Conservation (phyloP, 2,113 vertebrate genomes). For the Oreochromis aureus region DNA sequence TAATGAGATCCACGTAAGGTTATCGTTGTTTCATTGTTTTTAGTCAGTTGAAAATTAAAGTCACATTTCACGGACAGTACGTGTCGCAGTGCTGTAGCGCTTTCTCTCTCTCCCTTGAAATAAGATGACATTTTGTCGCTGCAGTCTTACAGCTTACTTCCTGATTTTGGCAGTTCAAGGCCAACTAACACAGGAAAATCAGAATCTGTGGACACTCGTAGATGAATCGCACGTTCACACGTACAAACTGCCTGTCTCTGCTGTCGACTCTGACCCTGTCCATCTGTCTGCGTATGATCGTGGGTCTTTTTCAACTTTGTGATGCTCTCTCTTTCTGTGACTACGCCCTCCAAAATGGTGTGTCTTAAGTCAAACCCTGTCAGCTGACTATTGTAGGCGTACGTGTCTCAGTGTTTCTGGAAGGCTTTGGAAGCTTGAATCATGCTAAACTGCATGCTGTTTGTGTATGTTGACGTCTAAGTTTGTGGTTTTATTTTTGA, state of each 20-base stretch:
- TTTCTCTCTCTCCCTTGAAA: not conserved
- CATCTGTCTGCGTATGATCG: conserved; percentile 66
- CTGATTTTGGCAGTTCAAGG: not conserved
- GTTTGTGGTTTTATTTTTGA: conserved; percentile 6
- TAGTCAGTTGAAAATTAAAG: not conserved
- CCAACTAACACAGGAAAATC: not conserved
- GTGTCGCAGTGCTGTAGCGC: not conserved
- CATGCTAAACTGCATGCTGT: conserved; percentile 18
- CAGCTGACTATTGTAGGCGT: not conserved
- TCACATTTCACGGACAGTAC: not conserved
- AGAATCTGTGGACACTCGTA: not conserved
- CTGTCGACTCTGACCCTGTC: conserved; percentile 61
- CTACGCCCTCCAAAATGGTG: conserved; percentile 49
- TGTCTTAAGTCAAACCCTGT: conserved; percentile 8
- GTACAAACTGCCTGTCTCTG: conserved; percentile 36
- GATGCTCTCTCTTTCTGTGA: conserved; percentile 66
- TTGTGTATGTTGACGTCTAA: conserved; percentile 6
- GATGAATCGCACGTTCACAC: conserved; percentile 2
- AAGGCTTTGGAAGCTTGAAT: not conserved
- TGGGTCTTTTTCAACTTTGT: conserved; percentile 65
- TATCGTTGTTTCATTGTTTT: not conserved
- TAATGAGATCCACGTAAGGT: not conserved
- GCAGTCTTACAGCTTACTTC: not conserved
- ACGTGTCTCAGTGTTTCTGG: conserved; percentile 1
- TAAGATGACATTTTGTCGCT: not conserved